Percentiles rank a stretch among this genome's conserved stretches.
Conservation (phyloP, 1,140 invertebrate genomes). For the Pseudachorutes palmiensis region DNA sequence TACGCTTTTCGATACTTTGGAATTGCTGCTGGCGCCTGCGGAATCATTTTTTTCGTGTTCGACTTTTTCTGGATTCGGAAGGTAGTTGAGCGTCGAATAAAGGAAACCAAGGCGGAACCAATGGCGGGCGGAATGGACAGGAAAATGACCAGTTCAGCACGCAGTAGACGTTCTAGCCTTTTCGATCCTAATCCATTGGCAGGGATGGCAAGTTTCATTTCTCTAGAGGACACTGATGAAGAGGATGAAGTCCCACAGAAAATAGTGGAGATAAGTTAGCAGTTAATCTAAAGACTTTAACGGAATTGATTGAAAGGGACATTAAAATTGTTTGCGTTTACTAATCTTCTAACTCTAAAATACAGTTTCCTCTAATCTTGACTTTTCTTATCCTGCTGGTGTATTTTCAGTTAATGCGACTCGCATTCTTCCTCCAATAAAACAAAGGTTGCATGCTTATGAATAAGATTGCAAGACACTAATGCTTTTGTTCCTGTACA, state of each 20-base stretch:
- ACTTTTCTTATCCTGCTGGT: no score
- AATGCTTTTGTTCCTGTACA: no score
- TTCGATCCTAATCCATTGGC: not conserved
- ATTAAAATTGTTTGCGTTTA: no score
- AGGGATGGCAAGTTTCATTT: not conserved
- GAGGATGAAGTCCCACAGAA: not conserved
- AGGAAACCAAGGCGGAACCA: constrained; percentile 5
- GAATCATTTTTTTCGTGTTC: constrained; percentile 57
- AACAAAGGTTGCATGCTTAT: no score
- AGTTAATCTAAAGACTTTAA: no score
- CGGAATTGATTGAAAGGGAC: not conserved
- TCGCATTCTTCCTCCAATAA: no score
- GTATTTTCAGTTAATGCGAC: no score
- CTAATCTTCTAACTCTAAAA: no score
- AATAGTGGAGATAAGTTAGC: not conserved
- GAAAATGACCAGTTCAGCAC: not conserved
- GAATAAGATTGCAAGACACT: no score
- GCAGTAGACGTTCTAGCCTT: not conserved
- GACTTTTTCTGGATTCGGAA: constrained; percentile 62
- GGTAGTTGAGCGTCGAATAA: constrained; percentile 22
- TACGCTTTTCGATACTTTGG: constrained; percentile 69
- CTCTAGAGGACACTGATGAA: not conserved
- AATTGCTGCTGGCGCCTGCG: constrained; percentile 56
- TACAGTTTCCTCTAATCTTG: no score
- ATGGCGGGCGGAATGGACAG: not conserved